A percentile compares a stretch with the other conserved stretches of the same genome.
Evolutionary conservation across 1,140 invertebrate genomes (phyloP).

Genomic region (Hyphantria cunea): DNA sequence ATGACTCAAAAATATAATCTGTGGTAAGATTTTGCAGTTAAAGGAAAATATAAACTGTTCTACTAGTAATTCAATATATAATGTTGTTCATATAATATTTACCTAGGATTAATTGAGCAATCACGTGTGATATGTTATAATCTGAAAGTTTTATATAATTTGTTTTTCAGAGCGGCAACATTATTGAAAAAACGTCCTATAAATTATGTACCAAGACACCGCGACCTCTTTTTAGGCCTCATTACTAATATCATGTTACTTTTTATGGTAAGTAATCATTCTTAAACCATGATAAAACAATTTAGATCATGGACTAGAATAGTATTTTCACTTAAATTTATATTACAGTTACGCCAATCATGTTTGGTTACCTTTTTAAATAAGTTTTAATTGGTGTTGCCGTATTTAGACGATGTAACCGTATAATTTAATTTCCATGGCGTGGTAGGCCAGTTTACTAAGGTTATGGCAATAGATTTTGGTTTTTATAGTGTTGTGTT

Average conservation of each 20-base stretch:
- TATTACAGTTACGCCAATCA: constrained; percentile 11
- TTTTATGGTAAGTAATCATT: too few relatives aligned
- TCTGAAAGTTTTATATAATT: too few relatives aligned
- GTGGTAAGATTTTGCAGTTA: constrained; percentile 9
- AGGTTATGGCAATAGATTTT: constrained; percentile 6
- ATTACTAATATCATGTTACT: too few relatives aligned
- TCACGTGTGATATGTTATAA: neutral
- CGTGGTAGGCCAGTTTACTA: constrained; percentile 21
- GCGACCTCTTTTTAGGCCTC: too few relatives aligned
- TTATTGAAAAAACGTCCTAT: too few relatives aligned
- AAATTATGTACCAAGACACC: too few relatives aligned
- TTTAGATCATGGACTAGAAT: too few relatives aligned
- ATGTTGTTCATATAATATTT: too few relatives aligned
- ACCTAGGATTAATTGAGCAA: too few relatives aligned
- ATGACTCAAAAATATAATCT: neutral
- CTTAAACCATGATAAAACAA: too few relatives aligned
- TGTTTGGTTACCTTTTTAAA: neutral
- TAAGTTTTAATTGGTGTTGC: constrained; percentile 13
- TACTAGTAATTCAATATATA: too few relatives aligned
- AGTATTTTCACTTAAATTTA: neutral
- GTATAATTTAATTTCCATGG: constrained; percentile 27
- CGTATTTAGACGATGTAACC: neutral
- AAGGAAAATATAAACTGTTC: constrained; percentile 14
- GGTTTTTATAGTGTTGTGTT: constrained; percentile 20
- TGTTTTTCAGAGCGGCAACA: too few relatives aligned